Percentiles rank a stretch among this genome's conserved stretches.
phyloP scores from a whole-genome alignment of 1,140 invertebrate species.

The Scylla paramamosain region DNA sequence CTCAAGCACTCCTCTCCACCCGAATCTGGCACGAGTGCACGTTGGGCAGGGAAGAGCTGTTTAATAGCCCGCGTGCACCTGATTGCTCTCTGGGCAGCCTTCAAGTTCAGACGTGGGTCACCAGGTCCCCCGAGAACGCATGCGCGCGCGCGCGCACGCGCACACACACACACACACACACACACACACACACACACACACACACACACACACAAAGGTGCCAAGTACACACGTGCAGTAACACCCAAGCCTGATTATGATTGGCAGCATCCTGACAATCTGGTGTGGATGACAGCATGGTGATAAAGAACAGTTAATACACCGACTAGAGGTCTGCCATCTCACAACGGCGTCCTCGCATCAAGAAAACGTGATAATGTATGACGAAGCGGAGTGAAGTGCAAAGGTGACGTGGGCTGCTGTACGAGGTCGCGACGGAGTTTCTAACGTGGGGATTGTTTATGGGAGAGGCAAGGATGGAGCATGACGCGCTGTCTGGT shows the following conservation, averaged over 20 bases:
- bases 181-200: not conserved
- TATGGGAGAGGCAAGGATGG: not conserved
- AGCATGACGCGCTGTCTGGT: not conserved
- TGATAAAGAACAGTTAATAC: not conserved
- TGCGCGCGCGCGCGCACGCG: not conserved
- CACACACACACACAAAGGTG: not conserved
- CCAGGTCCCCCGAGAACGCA: no score
- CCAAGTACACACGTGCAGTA: not conserved
- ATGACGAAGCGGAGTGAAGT: not conserved
- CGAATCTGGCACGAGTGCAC: no score
- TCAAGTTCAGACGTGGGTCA: no score
- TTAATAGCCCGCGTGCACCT: no score
- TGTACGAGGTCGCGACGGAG: not conserved
- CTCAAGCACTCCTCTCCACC: no score
- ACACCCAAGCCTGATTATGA: not conserved
- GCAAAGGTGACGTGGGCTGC: not conserved
- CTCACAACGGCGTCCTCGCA: not conserved
- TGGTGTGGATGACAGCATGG: not conserved
- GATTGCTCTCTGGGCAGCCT: no score
- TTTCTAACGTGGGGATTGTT: not conserved
- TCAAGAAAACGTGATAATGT: not conserved
- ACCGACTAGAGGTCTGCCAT: not conserved
- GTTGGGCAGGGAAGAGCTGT: no score
- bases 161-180: slow-evolving; percentile 29
- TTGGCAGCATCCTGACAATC: slow-evolving; percentile 9